Conservation (phyloP, 2,797 vertebrate genomes). For the Choloepus didactylus region DNA sequence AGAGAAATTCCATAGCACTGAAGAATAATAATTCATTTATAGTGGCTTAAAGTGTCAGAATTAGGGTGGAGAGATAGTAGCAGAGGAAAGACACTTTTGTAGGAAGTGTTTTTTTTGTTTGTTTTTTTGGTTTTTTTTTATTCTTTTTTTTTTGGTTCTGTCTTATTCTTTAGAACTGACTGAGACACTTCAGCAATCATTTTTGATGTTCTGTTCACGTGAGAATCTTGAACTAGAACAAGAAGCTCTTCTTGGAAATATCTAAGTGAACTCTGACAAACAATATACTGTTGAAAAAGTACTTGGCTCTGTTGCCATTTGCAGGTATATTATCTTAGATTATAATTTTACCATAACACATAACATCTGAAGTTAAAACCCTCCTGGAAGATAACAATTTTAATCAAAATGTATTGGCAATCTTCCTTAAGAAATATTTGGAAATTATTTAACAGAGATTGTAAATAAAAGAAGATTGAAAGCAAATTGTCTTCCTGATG, state of each 20-base stretch:
- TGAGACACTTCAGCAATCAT: not conserved
- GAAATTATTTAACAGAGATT: constrained; percentile 10
- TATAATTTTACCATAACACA: not conserved
- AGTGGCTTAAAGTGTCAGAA: not conserved
- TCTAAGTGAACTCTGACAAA: constrained; percentile 64
- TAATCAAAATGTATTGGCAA: not conserved
- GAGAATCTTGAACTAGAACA: constrained; percentile 57
- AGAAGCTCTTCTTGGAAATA: constrained; percentile 63
- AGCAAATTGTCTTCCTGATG: not conserved
- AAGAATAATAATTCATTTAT: not conserved
- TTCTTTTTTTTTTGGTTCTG: not conserved
- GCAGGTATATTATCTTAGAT: not conserved
- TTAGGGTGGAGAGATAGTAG: not conserved
- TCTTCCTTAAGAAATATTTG: not conserved
- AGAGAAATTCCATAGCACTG: constrained; percentile 39
- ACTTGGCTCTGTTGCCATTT: not conserved
- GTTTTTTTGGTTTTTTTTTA: not conserved
- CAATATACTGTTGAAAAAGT: not conserved
- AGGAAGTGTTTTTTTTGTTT: not conserved
- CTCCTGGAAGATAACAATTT: not conserved
- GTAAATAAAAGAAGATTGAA: not conserved
- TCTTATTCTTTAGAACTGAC: constrained; percentile 61
- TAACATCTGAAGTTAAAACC: not conserved
- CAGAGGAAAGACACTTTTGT: not conserved
- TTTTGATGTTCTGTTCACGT: not conserved